Evolutionary conservation across 2,113 vertebrate species (phyloP).

Genomic region (Gopherus evgoodei): DNA sequence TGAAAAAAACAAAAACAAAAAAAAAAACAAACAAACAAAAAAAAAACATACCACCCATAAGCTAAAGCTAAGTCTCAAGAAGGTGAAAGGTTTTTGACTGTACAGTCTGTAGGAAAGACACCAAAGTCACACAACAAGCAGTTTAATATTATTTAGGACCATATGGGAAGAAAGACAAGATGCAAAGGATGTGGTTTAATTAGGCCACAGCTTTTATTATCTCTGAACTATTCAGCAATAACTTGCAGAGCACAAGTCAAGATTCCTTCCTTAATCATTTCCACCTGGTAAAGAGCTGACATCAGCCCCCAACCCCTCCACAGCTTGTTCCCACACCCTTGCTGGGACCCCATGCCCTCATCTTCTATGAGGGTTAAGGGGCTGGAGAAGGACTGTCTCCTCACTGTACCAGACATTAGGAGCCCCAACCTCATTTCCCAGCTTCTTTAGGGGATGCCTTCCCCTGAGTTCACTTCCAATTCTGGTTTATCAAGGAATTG

Average conservation of each 20-base stretch:
- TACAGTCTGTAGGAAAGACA: not conserved
- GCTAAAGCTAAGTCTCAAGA: not conserved
- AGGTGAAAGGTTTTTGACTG: not conserved
- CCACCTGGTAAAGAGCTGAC: not conserved
- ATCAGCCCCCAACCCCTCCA: not conserved
- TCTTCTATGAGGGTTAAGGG: not conserved
- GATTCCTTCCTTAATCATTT: not conserved
- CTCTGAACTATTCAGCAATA: not conserved
- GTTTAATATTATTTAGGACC: not conserved
- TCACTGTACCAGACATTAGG: not conserved
- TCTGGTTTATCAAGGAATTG: not conserved
- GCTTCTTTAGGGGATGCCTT: not conserved
- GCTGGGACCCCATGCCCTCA: not conserved
- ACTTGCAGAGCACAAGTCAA: not conserved
- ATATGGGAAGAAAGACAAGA: not conserved
- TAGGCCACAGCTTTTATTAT: not conserved
- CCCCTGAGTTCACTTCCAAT: not conserved
- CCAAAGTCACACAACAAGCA: not conserved
- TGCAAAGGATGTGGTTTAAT: not conserved
- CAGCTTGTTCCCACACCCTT: not conserved
- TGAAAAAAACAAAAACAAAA: not conserved
- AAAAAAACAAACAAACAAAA: too few species aligned
- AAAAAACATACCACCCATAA: not conserved
- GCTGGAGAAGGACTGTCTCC: not conserved
- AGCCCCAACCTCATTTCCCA: not conserved